A percentile compares a stretch with the other conserved stretches of the same genome.
Conservation (phyloP, 2,113 vertebrate genomes). For the Dromaius novaehollandiae region DNA sequence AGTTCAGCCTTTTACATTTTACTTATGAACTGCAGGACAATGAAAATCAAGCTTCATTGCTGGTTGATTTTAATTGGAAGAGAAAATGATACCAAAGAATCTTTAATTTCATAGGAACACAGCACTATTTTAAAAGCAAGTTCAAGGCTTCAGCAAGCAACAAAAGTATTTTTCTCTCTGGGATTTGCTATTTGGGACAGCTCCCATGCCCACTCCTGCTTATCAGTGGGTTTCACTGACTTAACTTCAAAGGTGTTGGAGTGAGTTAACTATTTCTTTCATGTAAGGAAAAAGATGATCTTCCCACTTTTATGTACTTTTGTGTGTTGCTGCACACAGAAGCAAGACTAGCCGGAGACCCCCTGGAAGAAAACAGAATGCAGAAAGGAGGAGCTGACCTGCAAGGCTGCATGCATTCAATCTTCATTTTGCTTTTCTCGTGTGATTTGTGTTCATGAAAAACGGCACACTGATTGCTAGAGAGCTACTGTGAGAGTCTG, state of each 20-base stretch:
- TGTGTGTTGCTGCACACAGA: not conserved
- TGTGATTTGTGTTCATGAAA: not conserved
- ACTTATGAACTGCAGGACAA: not conserved
- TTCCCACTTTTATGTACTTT: not conserved
- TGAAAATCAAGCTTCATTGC: not conserved
- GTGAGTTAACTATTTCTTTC: not conserved
- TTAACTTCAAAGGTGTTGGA: not conserved
- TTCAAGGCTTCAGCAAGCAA: not conserved
- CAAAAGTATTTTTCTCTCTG: not conserved
- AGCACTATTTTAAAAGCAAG: not conserved
- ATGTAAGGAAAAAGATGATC: not conserved
- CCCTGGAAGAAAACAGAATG: not conserved
- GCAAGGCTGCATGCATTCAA: not conserved
- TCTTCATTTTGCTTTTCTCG: not conserved
- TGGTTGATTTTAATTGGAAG: slow-evolving; percentile 15
- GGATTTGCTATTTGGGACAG: not conserved
- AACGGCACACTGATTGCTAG: not conserved
- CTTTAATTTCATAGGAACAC: not conserved
- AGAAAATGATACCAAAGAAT: not conserved
- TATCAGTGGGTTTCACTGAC: not conserved
- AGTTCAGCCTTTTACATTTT: not conserved
- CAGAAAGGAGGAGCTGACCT: not conserved
- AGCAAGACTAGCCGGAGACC: not conserved
- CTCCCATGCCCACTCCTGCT: not conserved
- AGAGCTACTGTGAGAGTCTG: not conserved